phyloP scores from a whole-genome alignment of 2,797 vertebrate genomes.

The Melanotaenia nigrans region DNA sequence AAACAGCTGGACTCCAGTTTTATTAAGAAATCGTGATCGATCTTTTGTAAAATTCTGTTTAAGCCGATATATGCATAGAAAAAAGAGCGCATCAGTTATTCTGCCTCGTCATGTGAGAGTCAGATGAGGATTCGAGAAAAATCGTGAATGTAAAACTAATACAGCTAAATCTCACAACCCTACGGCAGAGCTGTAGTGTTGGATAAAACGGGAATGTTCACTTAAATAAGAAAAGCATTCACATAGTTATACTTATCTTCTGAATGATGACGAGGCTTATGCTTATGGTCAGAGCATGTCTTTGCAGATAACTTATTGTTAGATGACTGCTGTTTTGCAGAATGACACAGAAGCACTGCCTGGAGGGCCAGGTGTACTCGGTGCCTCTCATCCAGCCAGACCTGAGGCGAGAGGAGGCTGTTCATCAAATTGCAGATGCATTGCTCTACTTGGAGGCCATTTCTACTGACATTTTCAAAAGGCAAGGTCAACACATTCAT shows the following conservation, averaged over 20 bases:
- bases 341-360: conserved; percentile 84
- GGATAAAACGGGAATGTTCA: not conserved
- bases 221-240: not conserved
- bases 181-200: not conserved
- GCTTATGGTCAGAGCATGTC: not conserved
- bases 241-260: not conserved
- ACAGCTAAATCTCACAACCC: not conserved
- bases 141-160: not conserved
- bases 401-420: conserved; percentile 89
- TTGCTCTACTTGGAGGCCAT: conserved; percentile 90
- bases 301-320: not conserved
- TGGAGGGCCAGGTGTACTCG: conserved; percentile 90
- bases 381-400: conserved; percentile 92
- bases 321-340: conserved; percentile 45
- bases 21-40: not conserved
- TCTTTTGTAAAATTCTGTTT: not conserved
- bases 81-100: not conserved
- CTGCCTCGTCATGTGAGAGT: conserved; percentile 67
- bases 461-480: conserved; percentile 91
- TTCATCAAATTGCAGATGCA: conserved; percentile 89
- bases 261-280: not conserved
- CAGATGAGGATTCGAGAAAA: conserved; percentile 36
- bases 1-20: not conserved
- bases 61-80: not conserved
- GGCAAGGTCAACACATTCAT: conserved; percentile 70